Base-by-base conservation (phyloP, 2,888 invertebrate genomes). In the Ommatoiulus sabulosus region DNA sequence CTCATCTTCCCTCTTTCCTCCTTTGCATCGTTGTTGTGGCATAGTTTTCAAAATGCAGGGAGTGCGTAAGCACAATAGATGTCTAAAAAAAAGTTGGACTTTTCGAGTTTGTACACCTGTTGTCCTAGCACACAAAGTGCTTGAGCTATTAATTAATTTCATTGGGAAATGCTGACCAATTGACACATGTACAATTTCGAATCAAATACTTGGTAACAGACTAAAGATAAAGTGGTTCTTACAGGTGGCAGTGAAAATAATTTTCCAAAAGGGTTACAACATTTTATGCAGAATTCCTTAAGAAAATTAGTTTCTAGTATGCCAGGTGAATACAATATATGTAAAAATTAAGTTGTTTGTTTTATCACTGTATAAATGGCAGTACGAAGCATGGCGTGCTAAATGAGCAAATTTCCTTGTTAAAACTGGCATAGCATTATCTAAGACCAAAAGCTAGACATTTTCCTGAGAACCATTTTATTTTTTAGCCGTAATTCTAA, bases 21-120 rank as follows among this genome's bases (percentile, higher is more conserved):
- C 24, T 72, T 72, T 24, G 72, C 72, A 20, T 8, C 72, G 10
- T 72, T 72, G n/a, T 72, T 72, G 72, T 72, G 24, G 72, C 20
- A 63, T 63, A 72, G 72, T 72, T n/a, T 24, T 72, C 7, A n/a
- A 72, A 72, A 72, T 52, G 72, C 72, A 72, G 72, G 72, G 72
- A 72, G 20, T 72, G 20, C 24, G 20, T 8, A 4, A 63, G 63
- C 63, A 63, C 63, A 8, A 3, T 63, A 20, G 63, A 20, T 63
- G 63, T 63, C 63, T 6, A n/a, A 63, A n/a, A 63, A n/a, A 48
- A 63, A n/a, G 63, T 52, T 7, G 17, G n/a, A 20, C 4, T 12
- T 10, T 46, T 63, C 20, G 3, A 63, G 63, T 72, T 52, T 72
- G 6, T 72, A 72, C 72, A 72, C 72, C 72, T 72, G 72, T 72